Evolutionary conservation across 2,888 invertebrate genomes (phyloP).

Genomic region (Creontiades dilutus): DNA sequence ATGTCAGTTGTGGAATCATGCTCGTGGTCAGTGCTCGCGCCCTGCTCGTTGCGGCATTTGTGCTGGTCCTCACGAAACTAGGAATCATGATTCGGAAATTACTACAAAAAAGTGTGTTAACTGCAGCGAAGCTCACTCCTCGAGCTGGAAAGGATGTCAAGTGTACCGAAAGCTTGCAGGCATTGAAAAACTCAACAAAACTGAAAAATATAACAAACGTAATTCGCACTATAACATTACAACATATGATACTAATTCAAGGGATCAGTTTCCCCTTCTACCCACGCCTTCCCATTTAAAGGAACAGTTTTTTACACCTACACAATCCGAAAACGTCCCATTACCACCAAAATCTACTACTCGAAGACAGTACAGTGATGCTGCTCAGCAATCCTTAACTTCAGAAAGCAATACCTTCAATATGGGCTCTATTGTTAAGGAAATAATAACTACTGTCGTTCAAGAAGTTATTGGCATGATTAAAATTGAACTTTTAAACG

Average conservation of each 20-base stretch:
- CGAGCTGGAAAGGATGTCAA: conserved; percentile 24
- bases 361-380: background rate
- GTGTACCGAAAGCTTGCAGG: background rate
- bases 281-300: background rate
- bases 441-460: background rate
- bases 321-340: background rate
- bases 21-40: conserved; percentile 18
- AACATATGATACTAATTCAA: background rate
- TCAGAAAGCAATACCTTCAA: background rate
- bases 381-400: background rate
- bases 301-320: background rate
- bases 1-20: conserved; percentile 4
- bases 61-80: background rate
- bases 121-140: conserved; percentile 12
- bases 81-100: background rate
- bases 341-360: background rate
- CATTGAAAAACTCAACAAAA: no score
- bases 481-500: no score
- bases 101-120: background rate
- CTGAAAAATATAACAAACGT: no score
- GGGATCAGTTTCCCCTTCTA: background rate
- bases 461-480: no score
- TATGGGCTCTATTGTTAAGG: background rate
- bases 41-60: background rate
- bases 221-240: background rate